Conservation (phyloP, 1,140 invertebrate genomes). For the Brachystomella parvula region DNA sequence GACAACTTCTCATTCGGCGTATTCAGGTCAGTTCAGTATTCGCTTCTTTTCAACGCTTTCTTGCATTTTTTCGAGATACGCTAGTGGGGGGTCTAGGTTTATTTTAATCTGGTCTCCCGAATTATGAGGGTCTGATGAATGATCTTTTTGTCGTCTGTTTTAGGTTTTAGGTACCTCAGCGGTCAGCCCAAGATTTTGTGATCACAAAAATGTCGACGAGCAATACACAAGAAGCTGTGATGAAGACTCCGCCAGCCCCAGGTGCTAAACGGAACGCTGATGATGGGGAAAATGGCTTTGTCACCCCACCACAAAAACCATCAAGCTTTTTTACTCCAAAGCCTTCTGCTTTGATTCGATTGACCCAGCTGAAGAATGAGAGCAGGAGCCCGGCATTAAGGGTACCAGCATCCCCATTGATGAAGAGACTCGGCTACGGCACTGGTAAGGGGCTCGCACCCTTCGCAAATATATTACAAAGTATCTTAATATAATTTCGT, state of each 20-base stretch:
- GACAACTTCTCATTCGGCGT: too few relatives aligned
- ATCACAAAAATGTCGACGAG: too few relatives aligned
- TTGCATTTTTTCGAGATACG: too few relatives aligned
- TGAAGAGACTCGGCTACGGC: slow-evolving; percentile 63
- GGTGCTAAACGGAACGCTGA: not conserved
- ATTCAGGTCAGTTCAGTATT: too few relatives aligned
- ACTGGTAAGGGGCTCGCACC: slow-evolving; percentile 51
- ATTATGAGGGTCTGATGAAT: not conserved
- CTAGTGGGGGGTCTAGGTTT: too few relatives aligned
- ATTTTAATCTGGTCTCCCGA: not conserved
- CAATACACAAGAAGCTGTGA: too few relatives aligned
- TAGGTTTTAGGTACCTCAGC: too few relatives aligned
- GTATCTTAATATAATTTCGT: slow-evolving; percentile 16
- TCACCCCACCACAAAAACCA: not conserved
- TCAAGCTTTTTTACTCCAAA: not conserved
- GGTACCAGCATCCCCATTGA: slow-evolving; percentile 59
- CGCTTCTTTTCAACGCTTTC: too few relatives aligned
- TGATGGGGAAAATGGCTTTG: not conserved
- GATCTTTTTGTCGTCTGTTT: too few relatives aligned
- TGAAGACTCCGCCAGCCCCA: too few relatives aligned
- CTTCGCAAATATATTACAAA: slow-evolving; percentile 19
- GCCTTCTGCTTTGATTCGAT: not conserved
- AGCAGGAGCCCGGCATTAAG: slow-evolving; percentile 42
- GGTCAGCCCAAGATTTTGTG: too few relatives aligned
- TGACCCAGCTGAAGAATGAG: not conserved